phyloP scores from a whole-genome alignment of 2,113 vertebrate genomes.

The Laticauda colubrina region DNA sequence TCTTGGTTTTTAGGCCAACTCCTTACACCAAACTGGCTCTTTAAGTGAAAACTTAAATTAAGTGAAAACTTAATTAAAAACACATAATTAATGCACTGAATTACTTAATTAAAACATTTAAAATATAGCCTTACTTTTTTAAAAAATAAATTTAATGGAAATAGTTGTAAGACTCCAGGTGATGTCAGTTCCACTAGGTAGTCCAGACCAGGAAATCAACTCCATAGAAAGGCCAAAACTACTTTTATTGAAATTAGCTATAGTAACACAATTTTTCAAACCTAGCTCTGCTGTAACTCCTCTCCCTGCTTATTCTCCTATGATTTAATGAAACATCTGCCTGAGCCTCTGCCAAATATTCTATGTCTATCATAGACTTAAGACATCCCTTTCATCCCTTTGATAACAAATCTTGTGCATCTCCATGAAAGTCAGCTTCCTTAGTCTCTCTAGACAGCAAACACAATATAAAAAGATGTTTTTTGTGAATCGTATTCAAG shows the following conservation, averaged over 20 bases:
- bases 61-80: background rate
- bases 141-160: background rate
- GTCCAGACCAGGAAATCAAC: background rate
- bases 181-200: background rate
- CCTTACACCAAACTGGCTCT: background rate
- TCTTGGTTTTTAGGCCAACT: background rate
- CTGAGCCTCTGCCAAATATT: background rate
- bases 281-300: background rate
- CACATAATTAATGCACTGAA: background rate
- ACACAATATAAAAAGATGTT: background rate
- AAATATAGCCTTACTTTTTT: background rate
- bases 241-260: background rate
- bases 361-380: background rate
- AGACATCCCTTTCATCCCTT: background rate
- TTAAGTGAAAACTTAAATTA: background rate
- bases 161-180: background rate
- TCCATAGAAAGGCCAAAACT: background rate
- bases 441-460: background rate
- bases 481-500: background rate
- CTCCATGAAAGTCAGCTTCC: background rate
- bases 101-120: background rate
- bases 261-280: background rate
- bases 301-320: background rate
- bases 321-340: background rate
- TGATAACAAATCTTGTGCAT: background rate